These are phyloP conservation scores for Pachyseris speciosa DNA, from an alignment of 64 coral and sea anemone genomes.

Conservation along the genomic window DNA sequence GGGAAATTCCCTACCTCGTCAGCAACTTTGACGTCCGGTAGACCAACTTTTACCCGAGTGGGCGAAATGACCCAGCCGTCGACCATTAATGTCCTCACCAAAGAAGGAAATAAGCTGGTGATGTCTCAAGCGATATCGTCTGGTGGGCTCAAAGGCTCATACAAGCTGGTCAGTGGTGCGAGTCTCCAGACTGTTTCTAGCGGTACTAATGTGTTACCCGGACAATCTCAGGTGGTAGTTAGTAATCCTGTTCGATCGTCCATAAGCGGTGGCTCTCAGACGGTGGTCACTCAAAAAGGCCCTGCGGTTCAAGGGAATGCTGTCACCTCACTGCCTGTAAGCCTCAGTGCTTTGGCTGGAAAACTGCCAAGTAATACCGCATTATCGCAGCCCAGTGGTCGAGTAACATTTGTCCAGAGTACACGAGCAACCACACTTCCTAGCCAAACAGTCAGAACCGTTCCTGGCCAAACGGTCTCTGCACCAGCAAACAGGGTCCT, in stretches of 20 bases:
- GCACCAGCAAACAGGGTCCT: neutral
- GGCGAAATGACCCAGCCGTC: slow-evolving; percentile 5
- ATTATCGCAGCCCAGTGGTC: slow-evolving; percentile 1
- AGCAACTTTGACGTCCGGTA: neutral
- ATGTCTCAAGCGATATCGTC: slow-evolving; percentile 16
- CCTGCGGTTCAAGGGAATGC: neutral
- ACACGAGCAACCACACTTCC: neutral
- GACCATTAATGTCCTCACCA: slow-evolving; percentile 32
- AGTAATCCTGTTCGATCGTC: slow-evolving; percentile 17
- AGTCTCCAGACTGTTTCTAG: neutral
- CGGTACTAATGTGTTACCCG: neutral
- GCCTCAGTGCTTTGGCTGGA: slow-evolving; percentile 21
- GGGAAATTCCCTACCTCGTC: slow-evolving; percentile 22
- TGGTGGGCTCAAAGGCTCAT: slow-evolving; percentile 20
- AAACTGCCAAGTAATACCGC: slow-evolving; percentile 25
- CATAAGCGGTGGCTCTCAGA: neutral
- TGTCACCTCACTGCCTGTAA: slow-evolving; percentile 29
- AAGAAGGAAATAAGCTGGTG: slow-evolving; percentile 27
- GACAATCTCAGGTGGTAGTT: slow-evolving; percentile 24
- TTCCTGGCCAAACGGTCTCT: neutral
- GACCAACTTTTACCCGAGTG: slow-evolving; percentile 19
- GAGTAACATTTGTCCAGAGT: slow-evolving; percentile 26
- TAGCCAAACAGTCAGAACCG: slow-evolving; percentile 10
- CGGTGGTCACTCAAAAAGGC: neutral
- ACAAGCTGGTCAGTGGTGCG: slow-evolving; percentile 38